Percentiles rank a stretch among this genome's conserved stretches.
These are phyloP conservation scores for Euglossa dilemma DNA, from an alignment of 1,140 invertebrate genomes.

Conservation along the genomic window DNA sequence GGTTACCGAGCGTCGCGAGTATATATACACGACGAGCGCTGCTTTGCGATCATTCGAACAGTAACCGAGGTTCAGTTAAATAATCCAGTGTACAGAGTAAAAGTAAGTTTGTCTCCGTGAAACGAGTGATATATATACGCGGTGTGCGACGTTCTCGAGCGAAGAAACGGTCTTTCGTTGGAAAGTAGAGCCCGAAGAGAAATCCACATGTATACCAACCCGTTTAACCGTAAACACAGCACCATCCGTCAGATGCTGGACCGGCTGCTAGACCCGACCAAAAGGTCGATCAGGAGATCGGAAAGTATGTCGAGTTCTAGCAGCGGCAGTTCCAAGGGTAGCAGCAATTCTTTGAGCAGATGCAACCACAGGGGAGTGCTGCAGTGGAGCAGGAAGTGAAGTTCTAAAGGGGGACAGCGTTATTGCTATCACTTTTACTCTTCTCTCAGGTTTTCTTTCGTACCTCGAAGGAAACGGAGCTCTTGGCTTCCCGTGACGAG, in stretches of 20 bases:
- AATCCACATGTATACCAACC: constrained; percentile 86
- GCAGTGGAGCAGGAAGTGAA: constrained; percentile 78
- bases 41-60: constrained; percentile 39
- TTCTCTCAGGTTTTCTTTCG: background rate
- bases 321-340: constrained; percentile 74
- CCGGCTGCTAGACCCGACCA: constrained; percentile 82
- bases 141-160: constrained; percentile 19
- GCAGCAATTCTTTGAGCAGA: constrained; percentile 67
- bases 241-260: constrained; percentile 88
- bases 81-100: background rate
- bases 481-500: no score
- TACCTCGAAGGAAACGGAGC: background rate
- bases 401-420: background rate
- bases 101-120: constrained; percentile 17
- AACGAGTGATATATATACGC: constrained; percentile 3
- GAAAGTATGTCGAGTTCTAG: constrained; percentile 77
- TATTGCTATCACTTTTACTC: background rate
- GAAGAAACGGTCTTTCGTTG: background rate
- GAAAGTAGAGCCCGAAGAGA: background rate
- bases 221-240: constrained; percentile 88
- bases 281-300: constrained; percentile 74
- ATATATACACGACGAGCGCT: constrained; percentile 45
- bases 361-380: constrained; percentile 68
- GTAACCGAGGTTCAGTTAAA: background rate
- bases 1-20: constrained; percentile 33